phyloP scores from a whole-genome alignment of 1,140 invertebrate species.

The Ptiloglossa arizonensis region DNA sequence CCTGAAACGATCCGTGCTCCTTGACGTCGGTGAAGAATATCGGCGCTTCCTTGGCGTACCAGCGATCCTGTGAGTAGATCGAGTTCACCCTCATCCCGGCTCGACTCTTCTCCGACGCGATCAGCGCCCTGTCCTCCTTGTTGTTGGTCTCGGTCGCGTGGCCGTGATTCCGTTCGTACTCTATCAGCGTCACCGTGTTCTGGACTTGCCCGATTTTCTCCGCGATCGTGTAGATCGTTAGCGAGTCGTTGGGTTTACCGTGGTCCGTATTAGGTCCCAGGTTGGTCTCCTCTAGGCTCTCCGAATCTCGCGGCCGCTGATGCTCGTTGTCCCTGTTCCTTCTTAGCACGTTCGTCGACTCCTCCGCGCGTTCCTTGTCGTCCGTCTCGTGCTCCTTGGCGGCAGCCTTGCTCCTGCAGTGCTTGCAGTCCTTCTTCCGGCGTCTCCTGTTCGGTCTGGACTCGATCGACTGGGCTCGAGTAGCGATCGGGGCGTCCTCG shows the following conservation, averaged over 20 bases:
- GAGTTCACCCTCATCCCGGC: constrained; percentile 79
- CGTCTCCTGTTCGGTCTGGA: constrained; percentile 65
- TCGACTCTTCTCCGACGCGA: constrained; percentile 65
- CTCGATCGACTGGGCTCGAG: neutral
- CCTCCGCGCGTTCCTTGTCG: neutral
- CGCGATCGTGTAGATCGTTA: constrained; percentile 61
- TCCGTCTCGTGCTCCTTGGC: neutral
- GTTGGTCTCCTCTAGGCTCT: too few species aligned
- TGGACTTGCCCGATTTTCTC: constrained; percentile 43
- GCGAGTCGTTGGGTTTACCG: neutral
- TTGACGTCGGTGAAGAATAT: constrained; percentile 76
- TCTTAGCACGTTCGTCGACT: neutral
- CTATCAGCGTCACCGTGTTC: constrained; percentile 50
- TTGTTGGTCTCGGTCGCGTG: constrained; percentile 56
- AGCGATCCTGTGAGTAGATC: constrained; percentile 79
- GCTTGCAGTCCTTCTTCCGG: constrained; percentile 78
- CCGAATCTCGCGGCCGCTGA: too few species aligned
- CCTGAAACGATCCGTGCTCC: constrained; percentile 76
- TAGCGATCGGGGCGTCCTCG: neutral
- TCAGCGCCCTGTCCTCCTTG: constrained; percentile 68
- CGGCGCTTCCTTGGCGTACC: constrained; percentile 73
- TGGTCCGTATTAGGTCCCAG: too few species aligned
- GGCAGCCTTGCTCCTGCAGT: constrained; percentile 71
- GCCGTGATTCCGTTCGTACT: constrained; percentile 67
- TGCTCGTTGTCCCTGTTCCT: constrained; percentile 25